Evolutionary conservation across 2,113 vertebrate genomes (phyloP), one percentile per base, ranked within the genome.

Genomic region (Shinisaurus crocodilurus): DNA sequence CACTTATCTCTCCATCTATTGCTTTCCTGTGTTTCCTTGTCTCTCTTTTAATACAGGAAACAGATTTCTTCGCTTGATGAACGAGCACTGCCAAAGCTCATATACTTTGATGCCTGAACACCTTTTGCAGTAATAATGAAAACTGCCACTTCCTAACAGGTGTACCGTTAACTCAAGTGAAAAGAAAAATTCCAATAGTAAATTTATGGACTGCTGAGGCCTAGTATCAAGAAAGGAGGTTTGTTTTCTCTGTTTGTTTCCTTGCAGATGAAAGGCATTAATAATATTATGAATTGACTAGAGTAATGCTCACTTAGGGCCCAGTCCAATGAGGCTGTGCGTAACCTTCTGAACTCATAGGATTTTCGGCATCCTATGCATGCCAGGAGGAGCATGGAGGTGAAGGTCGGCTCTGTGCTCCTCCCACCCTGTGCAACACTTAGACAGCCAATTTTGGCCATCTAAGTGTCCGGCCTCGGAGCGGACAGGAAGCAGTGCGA

Each of bases 21-120:
- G 16, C 29, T 93, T 43, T 91, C 63, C 40, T 91, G 90, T 92
- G 18, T 85, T 95, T 88, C 57, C 67, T 2, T 75, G 65, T 32
- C 50, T 95, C 63, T 94, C 40, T 95, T 94, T 93, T 94, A 92
- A 92, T 90, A 18, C 54, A 95, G 43, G 84, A 94, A 96, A 92
- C 34, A 88, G 87, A 89, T 95, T 95, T 95, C 40, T 92, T 90
- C 74, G 80, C 67, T 90, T 96, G 95, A 96, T 95, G 92, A 96
- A 96, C 93, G 91, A 95, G 25, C 69, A 80, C 54, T 91, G 85
- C 82, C 90, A 94, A 90, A 93, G 16, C 72, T 95, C 90, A 70
- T 94, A 87, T 82, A 90, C 85, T 96, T 92, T 94, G 92, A 93
- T 95, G 80, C 76, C 88, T 87, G 60, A 83, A 57, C 45, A 94